Evolutionary conservation across 2,797 vertebrate species (phyloP).

Genomic region (Calcarius lapponicus): DNA sequence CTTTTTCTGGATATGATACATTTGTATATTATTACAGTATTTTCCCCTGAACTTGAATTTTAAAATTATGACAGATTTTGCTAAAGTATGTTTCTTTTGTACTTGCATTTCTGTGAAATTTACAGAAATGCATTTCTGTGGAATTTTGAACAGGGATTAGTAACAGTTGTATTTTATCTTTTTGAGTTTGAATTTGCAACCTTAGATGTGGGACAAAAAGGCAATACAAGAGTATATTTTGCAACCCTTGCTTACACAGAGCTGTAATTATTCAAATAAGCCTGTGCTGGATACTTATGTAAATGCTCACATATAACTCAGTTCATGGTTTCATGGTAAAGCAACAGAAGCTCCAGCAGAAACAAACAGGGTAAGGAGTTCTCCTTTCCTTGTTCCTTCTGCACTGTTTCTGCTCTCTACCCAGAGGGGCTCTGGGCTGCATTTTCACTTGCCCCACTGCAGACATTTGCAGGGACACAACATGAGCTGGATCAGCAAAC

Average conservation of each 20-base stretch:
- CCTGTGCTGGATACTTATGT: neutral
- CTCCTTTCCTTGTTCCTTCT: constrained; percentile 27
- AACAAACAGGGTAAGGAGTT: neutral
- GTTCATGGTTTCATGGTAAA: constrained; percentile 1
- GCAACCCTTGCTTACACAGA: neutral
- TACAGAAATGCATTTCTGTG: neutral
- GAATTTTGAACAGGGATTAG: neutral
- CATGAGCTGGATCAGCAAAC: neutral
- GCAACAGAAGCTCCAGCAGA: neutral
- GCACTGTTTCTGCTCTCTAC: neutral
- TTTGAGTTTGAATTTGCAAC: neutral
- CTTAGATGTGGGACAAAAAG: neutral
- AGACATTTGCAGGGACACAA: neutral
- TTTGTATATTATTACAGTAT: neutral
- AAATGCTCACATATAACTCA: neutral
- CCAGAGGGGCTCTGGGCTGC: neutral
- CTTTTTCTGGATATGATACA: neutral
- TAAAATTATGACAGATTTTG: neutral
- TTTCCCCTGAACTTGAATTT: neutral
- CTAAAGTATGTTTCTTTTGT: neutral
- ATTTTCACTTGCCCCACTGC: neutral
- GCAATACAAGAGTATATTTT: neutral
- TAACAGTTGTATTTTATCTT: neutral
- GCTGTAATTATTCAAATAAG: constrained; percentile 53
- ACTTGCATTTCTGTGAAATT: neutral